phyloP scores from a whole-genome alignment of 2,113 vertebrate genomes.

The Rhynchomys soricoides region DNA sequence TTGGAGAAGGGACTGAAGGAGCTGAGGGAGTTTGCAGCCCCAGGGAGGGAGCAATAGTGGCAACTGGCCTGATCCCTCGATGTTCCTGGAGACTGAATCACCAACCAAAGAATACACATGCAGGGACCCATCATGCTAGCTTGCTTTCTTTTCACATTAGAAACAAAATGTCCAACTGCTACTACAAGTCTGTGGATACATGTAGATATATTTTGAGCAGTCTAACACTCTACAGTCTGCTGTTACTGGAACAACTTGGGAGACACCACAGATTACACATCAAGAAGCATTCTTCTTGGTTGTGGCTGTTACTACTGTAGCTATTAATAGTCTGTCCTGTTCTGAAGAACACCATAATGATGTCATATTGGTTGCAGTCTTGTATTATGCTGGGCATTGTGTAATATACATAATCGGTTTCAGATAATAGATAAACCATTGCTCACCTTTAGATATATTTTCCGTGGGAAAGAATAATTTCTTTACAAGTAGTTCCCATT shows the following conservation, averaged over 20 bases:
- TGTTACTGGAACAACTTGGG: constrained; percentile 17
- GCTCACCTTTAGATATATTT: background rate
- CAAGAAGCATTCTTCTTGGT: constrained; percentile 20
- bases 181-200: background rate
- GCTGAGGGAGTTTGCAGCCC: no score
- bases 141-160: background rate
- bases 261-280: background rate
- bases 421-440: background rate
- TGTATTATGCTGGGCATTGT: background rate
- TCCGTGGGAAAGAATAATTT: background rate
- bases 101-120: no score
- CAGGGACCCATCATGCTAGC: no score
- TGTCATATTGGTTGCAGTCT: background rate
- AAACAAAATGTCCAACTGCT: background rate
- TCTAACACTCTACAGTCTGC: background rate
- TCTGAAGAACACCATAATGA: background rate
- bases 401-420: background rate
- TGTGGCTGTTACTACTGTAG: background rate
- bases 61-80: no score
- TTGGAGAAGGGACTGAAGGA: no score
- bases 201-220: background rate
- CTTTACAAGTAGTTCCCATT: background rate
- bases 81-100: no score
- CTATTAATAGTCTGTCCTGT: background rate
- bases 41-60: no score